A percentile compares a stretch with the other conserved stretches of the same genome.
phyloP scores from a whole-genome alignment of 2,113 vertebrate genomes.

The Cyanoderma ruficeps region DNA sequence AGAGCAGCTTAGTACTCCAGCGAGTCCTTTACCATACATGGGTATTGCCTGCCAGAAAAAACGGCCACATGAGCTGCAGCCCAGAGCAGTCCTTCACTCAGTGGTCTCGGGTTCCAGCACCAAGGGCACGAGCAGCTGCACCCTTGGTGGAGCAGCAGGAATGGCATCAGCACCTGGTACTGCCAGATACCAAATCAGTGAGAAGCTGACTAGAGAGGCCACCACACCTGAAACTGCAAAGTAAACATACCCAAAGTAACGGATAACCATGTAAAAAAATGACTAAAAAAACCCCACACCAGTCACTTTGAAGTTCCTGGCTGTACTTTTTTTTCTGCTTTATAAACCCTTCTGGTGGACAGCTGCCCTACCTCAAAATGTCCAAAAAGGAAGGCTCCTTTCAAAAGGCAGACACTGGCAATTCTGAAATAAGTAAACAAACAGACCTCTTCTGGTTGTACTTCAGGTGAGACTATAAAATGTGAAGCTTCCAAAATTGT shows the following conservation, averaged over 20 bases:
- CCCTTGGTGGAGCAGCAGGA: not conserved
- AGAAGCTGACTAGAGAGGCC: not conserved
- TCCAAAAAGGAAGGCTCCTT: not conserved
- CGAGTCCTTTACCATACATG: constrained; percentile 45
- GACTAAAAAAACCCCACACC: not conserved
- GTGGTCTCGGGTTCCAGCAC: constrained; percentile 23
- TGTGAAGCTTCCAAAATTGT: not conserved
- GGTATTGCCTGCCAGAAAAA: constrained; percentile 27
- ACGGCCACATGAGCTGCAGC: not conserved
- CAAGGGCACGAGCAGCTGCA: not conserved
- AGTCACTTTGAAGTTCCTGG: not conserved
- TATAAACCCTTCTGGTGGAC: not conserved
- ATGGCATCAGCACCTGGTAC: not conserved
- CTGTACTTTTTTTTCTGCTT: not conserved
- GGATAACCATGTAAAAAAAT: not conserved
- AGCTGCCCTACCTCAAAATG: not conserved
- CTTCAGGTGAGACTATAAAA: not conserved
- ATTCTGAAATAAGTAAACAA: not conserved
- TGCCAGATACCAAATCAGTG: not conserved
- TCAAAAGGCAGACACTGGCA: not conserved
- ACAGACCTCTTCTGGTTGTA: not conserved
- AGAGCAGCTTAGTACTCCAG: not conserved
- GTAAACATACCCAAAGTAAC: not conserved
- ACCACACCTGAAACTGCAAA: not conserved
- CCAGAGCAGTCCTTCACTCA: not conserved